Evolutionary conservation across 2,797 vertebrate species (phyloP).

Genomic region (Bucorvus abyssinicus): DNA sequence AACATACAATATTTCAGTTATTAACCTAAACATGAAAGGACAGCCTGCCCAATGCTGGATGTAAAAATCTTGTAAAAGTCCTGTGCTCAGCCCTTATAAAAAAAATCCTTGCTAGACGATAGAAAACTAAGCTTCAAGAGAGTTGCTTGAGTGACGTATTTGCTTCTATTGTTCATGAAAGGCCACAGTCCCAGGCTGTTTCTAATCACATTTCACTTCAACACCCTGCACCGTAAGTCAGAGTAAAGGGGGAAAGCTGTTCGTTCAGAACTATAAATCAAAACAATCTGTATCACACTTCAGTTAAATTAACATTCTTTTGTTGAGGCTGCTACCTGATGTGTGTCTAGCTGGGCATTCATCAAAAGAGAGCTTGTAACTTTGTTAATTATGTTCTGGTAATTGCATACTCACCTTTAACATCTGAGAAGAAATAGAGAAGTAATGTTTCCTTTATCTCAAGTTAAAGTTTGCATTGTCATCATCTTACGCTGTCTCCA

Average conservation of each 20-base stretch:
- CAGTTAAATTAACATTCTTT: slow-evolving; percentile 37
- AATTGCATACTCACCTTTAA: slow-evolving; percentile 51
- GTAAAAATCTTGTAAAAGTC: not conserved
- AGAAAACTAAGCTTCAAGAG: not conserved
- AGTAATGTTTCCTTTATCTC: slow-evolving; percentile 31
- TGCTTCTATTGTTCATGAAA: slow-evolving; percentile 16
- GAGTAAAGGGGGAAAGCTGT: not conserved
- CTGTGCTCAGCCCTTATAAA: not conserved
- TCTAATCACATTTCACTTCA: slow-evolving; percentile 47
- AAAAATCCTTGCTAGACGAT: not conserved
- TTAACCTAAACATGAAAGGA: slow-evolving; percentile 4
- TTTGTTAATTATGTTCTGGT: slow-evolving; percentile 52
- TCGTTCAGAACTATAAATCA: slow-evolving; percentile 31
- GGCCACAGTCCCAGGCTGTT: not conserved
- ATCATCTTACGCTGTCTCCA: not conserved
- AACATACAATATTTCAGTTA: slow-evolving; percentile 8
- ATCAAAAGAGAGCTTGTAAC: not conserved
- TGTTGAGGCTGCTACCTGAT: not conserved
- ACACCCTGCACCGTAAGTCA: not conserved
- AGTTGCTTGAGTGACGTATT: slow-evolving; percentile 14
- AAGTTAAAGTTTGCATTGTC: not conserved
- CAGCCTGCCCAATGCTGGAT: not conserved
- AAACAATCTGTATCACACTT: not conserved
- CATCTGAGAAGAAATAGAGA: not conserved
- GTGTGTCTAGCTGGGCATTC: not conserved